Conservation (phyloP, 2,888 invertebrate species). For the Congeria kusceri region DNA sequence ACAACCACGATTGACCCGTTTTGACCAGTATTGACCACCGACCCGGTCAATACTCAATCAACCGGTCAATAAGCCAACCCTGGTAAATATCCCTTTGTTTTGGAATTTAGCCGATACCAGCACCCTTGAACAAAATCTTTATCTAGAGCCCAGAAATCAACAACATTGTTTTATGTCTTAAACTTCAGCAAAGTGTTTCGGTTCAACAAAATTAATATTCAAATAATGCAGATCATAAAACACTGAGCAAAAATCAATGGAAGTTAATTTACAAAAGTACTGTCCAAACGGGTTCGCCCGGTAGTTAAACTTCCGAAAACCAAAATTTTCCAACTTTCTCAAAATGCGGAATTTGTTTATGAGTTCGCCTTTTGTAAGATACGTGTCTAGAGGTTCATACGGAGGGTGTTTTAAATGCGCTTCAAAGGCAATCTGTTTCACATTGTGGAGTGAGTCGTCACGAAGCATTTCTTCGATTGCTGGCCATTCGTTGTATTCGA, state of each 20-base stretch:
- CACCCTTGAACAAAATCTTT: too few relatives aligned
- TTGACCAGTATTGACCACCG: too few relatives aligned
- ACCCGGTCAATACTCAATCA: too few relatives aligned
- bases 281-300: conserved; percentile 77
- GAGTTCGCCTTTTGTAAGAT: conserved; percentile 67
- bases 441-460: conserved; percentile 70
- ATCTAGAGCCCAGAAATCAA: too few relatives aligned
- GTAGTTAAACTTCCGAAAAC: conserved; percentile 77
- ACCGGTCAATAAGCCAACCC: too few relatives aligned
- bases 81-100: too few relatives aligned
- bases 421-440: conserved; percentile 80
- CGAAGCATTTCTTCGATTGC: conserved; percentile 68
- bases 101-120: too few relatives aligned
- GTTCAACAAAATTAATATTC: conserved; percentile 73
- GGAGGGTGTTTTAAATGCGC: conserved; percentile 72
- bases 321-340: conserved; percentile 64
- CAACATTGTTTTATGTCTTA: too few relatives aligned
- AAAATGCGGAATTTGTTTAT: conserved; percentile 72
- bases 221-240: conserved; percentile 79
- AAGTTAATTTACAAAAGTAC: conserved; percentile 61
- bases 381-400: conserved; percentile 48
- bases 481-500: conserved; percentile 84
- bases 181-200: conserved; percentile 31
- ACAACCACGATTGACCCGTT: too few relatives aligned
- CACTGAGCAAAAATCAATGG: conserved; percentile 62